Evolutionary conservation across 2,888 invertebrate species (phyloP).

Genomic region (Xestia sexstrigata): DNA sequence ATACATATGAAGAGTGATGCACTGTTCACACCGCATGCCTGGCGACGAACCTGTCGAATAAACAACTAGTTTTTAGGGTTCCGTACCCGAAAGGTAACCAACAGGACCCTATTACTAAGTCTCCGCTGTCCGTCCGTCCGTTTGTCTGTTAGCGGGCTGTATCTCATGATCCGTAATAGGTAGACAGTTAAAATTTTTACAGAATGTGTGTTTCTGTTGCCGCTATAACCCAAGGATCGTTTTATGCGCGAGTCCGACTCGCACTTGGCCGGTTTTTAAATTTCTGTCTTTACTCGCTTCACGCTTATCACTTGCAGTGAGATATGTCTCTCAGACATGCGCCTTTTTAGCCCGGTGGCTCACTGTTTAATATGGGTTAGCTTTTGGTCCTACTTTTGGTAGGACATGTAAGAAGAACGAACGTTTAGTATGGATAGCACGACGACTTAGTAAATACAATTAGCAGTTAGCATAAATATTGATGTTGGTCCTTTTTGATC

Average conservation of each 20-base stretch:
- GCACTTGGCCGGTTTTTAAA: too few relatives aligned
- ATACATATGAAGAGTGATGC: too few relatives aligned
- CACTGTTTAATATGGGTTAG: neutral
- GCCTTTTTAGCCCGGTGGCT: constrained; percentile 11
- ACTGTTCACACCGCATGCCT: neutral
- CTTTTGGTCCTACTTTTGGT: neutral
- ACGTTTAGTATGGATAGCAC: constrained; percentile 3
- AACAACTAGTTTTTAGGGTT: neutral
- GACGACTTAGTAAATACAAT: neutral
- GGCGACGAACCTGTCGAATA: too few relatives aligned
- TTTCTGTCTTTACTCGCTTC: neutral
- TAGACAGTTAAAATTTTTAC: too few relatives aligned
- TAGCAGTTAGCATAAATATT: constrained; percentile 12
- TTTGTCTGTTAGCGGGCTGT: too few relatives aligned
- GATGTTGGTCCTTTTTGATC: neutral
- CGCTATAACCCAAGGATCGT: too few relatives aligned
- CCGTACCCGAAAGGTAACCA: too few relatives aligned
- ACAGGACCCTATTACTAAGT: too few relatives aligned
- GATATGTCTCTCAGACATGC: neutral
- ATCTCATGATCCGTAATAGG: too few relatives aligned
- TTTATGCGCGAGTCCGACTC: too few relatives aligned
- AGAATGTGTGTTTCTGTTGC: too few relatives aligned
- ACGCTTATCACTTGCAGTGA: neutral
- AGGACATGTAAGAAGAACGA: neutral
- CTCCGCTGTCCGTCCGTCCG: too few relatives aligned